Conservation (phyloP, 2,888 invertebrate genomes). For the Drosophila nigritarsus region DNA sequence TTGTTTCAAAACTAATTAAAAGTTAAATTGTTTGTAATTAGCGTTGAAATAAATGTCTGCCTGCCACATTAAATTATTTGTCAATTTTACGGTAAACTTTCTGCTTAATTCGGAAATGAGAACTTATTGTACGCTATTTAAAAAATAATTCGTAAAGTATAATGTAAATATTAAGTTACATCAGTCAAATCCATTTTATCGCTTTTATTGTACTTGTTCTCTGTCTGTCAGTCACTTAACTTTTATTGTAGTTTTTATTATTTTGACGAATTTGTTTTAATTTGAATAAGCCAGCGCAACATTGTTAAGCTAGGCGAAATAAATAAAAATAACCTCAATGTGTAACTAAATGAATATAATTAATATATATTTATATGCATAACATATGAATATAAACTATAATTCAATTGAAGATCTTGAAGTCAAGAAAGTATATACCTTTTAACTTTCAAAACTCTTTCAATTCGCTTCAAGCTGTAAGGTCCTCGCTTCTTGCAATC, state of each 20-base stretch:
- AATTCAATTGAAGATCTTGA: no score
- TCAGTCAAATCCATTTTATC: background rate
- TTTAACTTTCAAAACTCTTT: background rate
- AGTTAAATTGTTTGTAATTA: conserved; percentile 78
- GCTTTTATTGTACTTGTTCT: background rate
- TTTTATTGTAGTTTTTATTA: background rate
- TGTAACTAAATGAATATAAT: no score
- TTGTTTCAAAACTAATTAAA: conserved; percentile 76
- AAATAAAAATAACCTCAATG: no score
- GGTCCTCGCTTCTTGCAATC: conserved; percentile 8
- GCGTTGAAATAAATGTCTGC: conserved; percentile 76
- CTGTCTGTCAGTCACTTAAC: background rate
- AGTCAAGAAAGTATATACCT: background rate
- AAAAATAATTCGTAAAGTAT: background rate
- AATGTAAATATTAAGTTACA: background rate
- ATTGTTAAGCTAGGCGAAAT: no score
- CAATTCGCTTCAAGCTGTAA: background rate
- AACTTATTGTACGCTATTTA: background rate
- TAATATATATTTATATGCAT: no score
- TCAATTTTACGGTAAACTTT: conserved; percentile 65
- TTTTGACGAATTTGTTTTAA: background rate
- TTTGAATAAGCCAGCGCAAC: no score
- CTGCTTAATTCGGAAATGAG: no score
- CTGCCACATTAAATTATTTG: conserved; percentile 73
- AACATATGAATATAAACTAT: no score